Percentiles rank a stretch among this genome's conserved stretches.
phyloP scores from a whole-genome alignment of 1,140 invertebrate genomes.

The Colletes latitarsis region DNA sequence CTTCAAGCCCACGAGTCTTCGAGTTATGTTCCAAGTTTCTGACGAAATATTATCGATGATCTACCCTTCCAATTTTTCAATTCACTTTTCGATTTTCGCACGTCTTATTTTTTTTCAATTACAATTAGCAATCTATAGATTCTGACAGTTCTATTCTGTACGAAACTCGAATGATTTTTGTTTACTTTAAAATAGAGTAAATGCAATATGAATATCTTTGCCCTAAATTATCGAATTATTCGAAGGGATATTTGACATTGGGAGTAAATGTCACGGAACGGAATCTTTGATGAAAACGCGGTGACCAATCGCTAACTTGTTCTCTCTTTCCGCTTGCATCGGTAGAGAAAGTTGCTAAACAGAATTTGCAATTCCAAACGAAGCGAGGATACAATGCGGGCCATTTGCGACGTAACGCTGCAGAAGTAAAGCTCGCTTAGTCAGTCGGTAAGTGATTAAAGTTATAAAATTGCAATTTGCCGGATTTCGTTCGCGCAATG shows the following conservation, averaged over 20 bases:
- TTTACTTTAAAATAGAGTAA: too few relatives aligned
- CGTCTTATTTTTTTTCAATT: too few relatives aligned
- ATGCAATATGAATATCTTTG: too few relatives aligned
- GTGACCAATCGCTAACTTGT: not conserved
- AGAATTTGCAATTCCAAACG: slow-evolving; percentile 7
- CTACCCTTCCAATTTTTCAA: too few relatives aligned
- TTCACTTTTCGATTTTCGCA: too few relatives aligned
- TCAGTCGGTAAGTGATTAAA: slow-evolving; percentile 1
- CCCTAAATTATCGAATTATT: not conserved
- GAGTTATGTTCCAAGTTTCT: too few relatives aligned
- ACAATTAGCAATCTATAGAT: too few relatives aligned
- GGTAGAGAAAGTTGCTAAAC: not conserved
- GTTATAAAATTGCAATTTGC: slow-evolving; percentile 42
- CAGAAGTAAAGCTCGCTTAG: not conserved
- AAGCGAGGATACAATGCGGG: slow-evolving; percentile 11
- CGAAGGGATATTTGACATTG: not conserved
- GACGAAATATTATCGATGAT: too few relatives aligned
- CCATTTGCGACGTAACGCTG: slow-evolving; percentile 23
- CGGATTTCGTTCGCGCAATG: slow-evolving; percentile 13
- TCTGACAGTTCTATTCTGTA: too few relatives aligned
- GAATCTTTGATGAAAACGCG: not conserved
- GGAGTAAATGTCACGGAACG: not conserved
- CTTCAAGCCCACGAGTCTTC: too few relatives aligned
- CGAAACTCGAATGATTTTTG: too few relatives aligned
- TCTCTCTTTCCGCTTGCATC: not conserved